phyloP scores from a whole-genome alignment of 2,797 vertebrate species.

The Perodicticus potto region DNA sequence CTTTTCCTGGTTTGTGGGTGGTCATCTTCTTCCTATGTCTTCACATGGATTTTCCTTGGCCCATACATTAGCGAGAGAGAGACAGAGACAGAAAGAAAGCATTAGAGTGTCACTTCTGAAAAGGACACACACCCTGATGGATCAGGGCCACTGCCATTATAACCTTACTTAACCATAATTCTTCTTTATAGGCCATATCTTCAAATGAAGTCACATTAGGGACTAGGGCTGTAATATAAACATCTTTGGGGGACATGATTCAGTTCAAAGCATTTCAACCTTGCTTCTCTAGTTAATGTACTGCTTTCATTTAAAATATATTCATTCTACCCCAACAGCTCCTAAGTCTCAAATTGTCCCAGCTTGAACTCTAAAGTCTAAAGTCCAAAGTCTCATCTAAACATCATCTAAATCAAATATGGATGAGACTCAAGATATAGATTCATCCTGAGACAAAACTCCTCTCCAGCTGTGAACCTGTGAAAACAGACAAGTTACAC shows the following conservation, averaged over 20 bases:
- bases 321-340: background rate
- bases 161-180: background rate
- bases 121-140: rapidly evolving
- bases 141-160: background rate
- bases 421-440: background rate
- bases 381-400: background rate
- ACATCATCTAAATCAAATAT: background rate
- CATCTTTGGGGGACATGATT: background rate
- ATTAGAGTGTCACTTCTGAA: background rate
- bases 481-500: background rate
- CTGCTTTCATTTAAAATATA: background rate
- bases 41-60: background rate
- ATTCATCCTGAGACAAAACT: background rate
- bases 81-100: background rate
- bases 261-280: background rate
- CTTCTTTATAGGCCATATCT: background rate
- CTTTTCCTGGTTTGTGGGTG: background rate
- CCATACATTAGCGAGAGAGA: background rate
- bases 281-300: background rate
- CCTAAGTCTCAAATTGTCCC: background rate
- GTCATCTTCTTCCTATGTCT: rapidly evolving
- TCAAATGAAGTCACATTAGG: background rate
- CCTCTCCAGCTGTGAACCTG: background rate
- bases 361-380: background rate
- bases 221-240: background rate